A percentile compares a stretch with the other conserved stretches of the same genome.
Evolutionary conservation across 2,888 invertebrate genomes (phyloP).

Genomic region (Pristionchus japonicus): DNA sequence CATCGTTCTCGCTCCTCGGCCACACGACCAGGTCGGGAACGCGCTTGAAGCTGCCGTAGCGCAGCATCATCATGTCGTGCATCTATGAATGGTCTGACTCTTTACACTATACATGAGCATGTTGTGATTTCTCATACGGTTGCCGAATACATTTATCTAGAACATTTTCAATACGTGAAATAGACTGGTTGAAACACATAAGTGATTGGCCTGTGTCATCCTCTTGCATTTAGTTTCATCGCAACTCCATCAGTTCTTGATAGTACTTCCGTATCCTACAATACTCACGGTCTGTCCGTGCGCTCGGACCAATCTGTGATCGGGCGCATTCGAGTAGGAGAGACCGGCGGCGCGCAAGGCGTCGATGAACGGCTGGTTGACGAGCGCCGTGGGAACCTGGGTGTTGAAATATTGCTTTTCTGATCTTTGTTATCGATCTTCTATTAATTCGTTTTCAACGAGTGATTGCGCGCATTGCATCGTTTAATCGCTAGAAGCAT

Average conservation of each 20-base stretch:
- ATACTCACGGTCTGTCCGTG: constrained; percentile 69
- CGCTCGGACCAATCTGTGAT: constrained; percentile 66
- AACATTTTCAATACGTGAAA: background rate
- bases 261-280: background rate
- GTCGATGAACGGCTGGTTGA: constrained; percentile 88
- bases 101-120: background rate
- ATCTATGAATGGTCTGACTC: constrained; percentile 76
- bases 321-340: constrained; percentile 85
- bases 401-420: background rate
- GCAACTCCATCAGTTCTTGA: background rate
- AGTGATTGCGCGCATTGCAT: background rate
- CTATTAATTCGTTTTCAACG: background rate
- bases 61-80: constrained; percentile 87
- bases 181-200: background rate
- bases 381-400: constrained; percentile 84
- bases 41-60: constrained; percentile 83
- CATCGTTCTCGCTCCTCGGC: constrained; percentile 81
- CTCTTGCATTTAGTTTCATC: too few species aligned
- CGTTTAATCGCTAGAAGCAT: background rate
- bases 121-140: background rate
- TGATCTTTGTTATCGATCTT: background rate
- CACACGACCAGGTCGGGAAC: constrained; percentile 95
- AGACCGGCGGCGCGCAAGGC: constrained; percentile 88
- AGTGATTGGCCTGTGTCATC: background rate
- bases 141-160: background rate